These are phyloP conservation scores for Aplochiton taeniatus DNA, from an alignment of 2,797 vertebrate species.

Conservation along the genomic window DNA sequence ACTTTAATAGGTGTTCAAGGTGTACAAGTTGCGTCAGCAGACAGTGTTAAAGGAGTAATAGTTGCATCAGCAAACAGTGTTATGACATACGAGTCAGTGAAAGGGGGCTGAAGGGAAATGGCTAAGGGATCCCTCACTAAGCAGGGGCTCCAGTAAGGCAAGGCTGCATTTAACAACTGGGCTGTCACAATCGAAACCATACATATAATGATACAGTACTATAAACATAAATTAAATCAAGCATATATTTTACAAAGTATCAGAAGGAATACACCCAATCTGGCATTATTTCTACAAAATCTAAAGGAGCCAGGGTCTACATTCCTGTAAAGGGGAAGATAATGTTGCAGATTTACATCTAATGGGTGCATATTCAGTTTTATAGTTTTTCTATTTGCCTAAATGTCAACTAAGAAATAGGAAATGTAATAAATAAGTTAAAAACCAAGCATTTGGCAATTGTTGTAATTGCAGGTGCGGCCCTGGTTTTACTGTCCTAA, in stretches of 20 bases:
- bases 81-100: conserved; percentile 76
- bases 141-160: conserved; percentile 81
- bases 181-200: conserved; percentile 75
- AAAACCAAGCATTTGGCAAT: conserved; percentile 72
- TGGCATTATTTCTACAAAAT: conserved; percentile 55
- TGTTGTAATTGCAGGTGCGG: conserved; percentile 62
- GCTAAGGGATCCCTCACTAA: conserved; percentile 76
- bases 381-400: conserved; percentile 53
- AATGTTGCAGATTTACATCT: conserved; percentile 63
- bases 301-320: conserved; percentile 70
- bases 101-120: conserved; percentile 47
- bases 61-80: conserved; percentile 84
- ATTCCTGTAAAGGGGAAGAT: conserved; percentile 76
- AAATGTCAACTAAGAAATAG: conserved; percentile 58
- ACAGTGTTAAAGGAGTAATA: conserved; percentile 82
- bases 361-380: conserved; percentile 71
- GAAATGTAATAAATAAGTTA: conserved; percentile 72
- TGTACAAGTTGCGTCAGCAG: conserved; percentile 80
- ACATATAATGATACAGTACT: conserved; percentile 69
- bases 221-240: conserved; percentile 72
- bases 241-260: conserved; percentile 70
- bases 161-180: conserved; percentile 80
- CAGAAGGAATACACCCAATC: conserved; percentile 62
- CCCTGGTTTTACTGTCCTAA: conserved; percentile 66
- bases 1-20: conserved; percentile 84